Conservation (phyloP, 2,797 vertebrate species). For the Hippoglossus hippoglossus region DNA sequence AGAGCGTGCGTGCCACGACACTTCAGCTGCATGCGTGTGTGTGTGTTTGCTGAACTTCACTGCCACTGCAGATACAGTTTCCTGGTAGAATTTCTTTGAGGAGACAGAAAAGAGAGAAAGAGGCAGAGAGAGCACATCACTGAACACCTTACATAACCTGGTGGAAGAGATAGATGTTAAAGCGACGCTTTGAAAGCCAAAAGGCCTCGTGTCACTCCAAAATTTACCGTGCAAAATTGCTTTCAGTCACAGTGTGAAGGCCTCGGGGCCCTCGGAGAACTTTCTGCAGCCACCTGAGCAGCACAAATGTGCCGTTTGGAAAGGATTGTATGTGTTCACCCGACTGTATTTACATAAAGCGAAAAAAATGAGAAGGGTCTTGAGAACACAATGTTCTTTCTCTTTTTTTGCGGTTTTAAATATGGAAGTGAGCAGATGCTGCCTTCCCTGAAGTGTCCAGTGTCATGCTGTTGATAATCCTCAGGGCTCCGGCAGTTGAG, state of each 20-base stretch:
- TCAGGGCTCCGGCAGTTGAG: slow-evolving; percentile 44
- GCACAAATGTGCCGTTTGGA: slow-evolving; percentile 35
- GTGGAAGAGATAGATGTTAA: slow-evolving; percentile 60
- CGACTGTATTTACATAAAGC: slow-evolving; percentile 34
- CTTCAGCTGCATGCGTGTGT: slow-evolving; percentile 18
- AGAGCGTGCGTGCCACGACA: slow-evolving; percentile 68
- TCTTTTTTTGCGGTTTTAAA: slow-evolving; percentile 44
- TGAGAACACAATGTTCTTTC: slow-evolving; percentile 58
- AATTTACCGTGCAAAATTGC: slow-evolving; percentile 58
- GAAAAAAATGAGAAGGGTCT: slow-evolving; percentile 52
- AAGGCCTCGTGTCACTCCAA: slow-evolving; percentile 58
- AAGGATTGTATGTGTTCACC: slow-evolving; percentile 25
- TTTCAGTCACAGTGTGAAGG: slow-evolving; percentile 64
- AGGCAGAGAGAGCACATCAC: slow-evolving; percentile 9
- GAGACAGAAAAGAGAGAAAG: slow-evolving; percentile 9
- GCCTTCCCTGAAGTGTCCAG: slow-evolving; percentile 73
- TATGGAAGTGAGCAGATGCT: slow-evolving; percentile 75
- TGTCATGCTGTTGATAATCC: slow-evolving; percentile 61
- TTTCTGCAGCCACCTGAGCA: slow-evolving; percentile 54
- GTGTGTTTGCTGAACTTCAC: slow-evolving; percentile 55
- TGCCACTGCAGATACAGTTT: slow-evolving; percentile 60
- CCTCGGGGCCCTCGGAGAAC: slow-evolving; percentile 41
- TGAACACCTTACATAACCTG: slow-evolving; percentile 67
- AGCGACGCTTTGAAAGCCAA: slow-evolving; percentile 61
- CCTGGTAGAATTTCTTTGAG: slow-evolving; percentile 47